phyloP scores from a whole-genome alignment of 2,797 vertebrate species.

The Brotogeris chrysoptera region DNA sequence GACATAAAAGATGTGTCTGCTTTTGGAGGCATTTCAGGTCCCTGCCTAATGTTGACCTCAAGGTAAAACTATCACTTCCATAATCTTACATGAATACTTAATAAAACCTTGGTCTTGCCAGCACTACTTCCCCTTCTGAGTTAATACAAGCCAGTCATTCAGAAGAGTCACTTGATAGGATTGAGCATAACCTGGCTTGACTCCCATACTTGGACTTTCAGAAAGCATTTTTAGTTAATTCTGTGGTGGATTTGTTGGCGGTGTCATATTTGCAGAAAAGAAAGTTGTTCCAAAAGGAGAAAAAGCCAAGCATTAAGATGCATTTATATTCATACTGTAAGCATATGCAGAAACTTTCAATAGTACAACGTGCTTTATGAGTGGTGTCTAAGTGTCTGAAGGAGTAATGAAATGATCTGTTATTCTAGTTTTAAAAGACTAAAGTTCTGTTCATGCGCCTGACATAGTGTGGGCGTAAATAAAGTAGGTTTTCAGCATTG shows the following conservation, averaged over 20 bases:
- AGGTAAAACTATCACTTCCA: neutral
- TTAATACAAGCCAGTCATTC: neutral
- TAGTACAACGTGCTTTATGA: slow-evolving; percentile 48
- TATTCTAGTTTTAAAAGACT: slow-evolving; percentile 56
- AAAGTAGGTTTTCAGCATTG: slow-evolving; percentile 65
- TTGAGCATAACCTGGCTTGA: neutral
- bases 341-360: slow-evolving; percentile 40
- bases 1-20: neutral
- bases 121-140: neutral
- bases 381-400: slow-evolving; percentile 65
- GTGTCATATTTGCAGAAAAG: neutral
- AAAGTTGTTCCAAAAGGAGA: neutral
- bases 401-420: slow-evolving; percentile 68
- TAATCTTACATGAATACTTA: neutral
- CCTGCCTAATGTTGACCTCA: neutral
- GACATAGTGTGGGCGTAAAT: slow-evolving; percentile 58
- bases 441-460: slow-evolving; percentile 56
- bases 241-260: neutral
- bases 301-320: neutral
- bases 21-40: neutral
- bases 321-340: slow-evolving; percentile 37
- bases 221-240: neutral
- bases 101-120: neutral
- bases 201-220: neutral
- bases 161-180: neutral